A percentile compares a stretch with the other conserved stretches of the same genome.
phyloP scores from a whole-genome alignment of 2,797 vertebrate species.

The Erethizon dorsatum region DNA sequence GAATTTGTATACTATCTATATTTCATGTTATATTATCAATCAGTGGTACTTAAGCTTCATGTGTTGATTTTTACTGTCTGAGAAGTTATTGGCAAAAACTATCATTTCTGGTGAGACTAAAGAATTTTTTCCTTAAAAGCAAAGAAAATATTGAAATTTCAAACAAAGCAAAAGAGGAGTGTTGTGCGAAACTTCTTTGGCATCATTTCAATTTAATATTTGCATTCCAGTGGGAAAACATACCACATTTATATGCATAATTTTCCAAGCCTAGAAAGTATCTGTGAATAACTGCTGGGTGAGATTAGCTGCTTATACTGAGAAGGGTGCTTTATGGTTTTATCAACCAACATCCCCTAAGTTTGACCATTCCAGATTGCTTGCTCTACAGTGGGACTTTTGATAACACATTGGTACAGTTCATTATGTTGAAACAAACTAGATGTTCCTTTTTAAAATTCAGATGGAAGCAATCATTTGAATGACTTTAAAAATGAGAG shows the following conservation, averaged over 20 bases:
- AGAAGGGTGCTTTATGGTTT: neutral
- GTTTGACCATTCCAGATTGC: neutral
- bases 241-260: neutral
- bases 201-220: conserved; percentile 46
- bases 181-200: neutral
- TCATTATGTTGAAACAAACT: conserved; percentile 38
- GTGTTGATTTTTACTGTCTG: conserved; percentile 54
- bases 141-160: conserved; percentile 70
- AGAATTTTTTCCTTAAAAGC: conserved; percentile 52
- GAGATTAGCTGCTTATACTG: neutral
- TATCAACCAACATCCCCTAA: neutral
- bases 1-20: conserved; percentile 2
- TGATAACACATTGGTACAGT: neutral
- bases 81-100: conserved; percentile 50
- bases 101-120: conserved; percentile 61
- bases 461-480: neutral
- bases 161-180: conserved; percentile 53
- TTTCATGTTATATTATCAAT: conserved; percentile 25
- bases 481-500: conserved; percentile 28
- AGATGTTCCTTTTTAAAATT: conserved; percentile 11
- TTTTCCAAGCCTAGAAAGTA: neutral
- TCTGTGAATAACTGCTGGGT: neutral
- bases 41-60: neutral
- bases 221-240: conserved; percentile 7
- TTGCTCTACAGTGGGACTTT: neutral